These are phyloP conservation scores for Osmoderma eremita DNA, from an alignment of 2,888 invertebrate species.

Conservation along the genomic window DNA sequence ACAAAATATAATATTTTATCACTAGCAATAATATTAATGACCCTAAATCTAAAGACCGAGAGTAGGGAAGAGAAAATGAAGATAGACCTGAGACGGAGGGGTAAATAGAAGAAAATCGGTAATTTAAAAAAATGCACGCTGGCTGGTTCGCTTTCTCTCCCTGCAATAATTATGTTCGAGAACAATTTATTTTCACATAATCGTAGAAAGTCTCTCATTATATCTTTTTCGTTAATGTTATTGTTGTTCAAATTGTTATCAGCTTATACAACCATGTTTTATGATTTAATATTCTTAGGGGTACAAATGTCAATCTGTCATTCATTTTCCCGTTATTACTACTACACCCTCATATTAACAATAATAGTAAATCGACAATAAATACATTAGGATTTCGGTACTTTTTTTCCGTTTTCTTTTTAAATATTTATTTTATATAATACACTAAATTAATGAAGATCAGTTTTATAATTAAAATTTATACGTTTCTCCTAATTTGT, in stretches of 20 bases:
- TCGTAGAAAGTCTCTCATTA: constrained; percentile 7
- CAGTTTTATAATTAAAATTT: constrained; percentile 1
- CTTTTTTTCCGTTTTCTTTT: constrained; percentile 9
- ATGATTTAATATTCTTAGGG: constrained; percentile 28
- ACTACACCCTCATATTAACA: constrained; percentile 36
- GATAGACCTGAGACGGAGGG: neutral
- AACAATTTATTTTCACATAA: constrained; percentile 1
- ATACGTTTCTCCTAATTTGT: neutral
- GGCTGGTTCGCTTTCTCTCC: constrained; percentile 7
- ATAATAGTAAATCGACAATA: constrained; percentile 40
- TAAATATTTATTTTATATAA: constrained; percentile 11
- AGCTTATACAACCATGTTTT: constrained; percentile 8
- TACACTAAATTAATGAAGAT: constrained; percentile 10
- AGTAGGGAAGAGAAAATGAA: constrained; percentile 11
- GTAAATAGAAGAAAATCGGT: constrained; percentile 1
- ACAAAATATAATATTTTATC: constrained; percentile 28
- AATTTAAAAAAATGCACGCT: constrained; percentile 28
- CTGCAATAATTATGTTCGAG: constrained; percentile 12
- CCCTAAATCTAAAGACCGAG: constrained; percentile 17
- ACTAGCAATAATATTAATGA: constrained; percentile 21
- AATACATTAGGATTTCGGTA: constrained; percentile 36
- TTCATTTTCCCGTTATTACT: too few relatives aligned
- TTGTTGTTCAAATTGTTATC: neutral
- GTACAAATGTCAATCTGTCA: constrained; percentile 31
- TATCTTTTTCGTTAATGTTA: neutral